phyloP scores from a whole-genome alignment of 2,888 invertebrate species.

The Acanthococcus lagerstroemiae region DNA sequence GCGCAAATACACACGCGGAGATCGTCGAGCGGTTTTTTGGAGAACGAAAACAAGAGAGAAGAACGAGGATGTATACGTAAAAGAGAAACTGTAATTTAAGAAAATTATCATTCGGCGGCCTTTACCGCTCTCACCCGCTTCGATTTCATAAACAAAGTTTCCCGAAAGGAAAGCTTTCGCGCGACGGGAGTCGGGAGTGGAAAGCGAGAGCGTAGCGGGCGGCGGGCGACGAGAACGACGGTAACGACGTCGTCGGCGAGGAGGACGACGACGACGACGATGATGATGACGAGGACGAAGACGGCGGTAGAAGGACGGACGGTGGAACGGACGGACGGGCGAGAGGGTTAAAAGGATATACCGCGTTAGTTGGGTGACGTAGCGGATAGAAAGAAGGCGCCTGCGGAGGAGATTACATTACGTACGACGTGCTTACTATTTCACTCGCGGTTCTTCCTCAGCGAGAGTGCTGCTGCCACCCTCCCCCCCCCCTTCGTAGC shows the following conservation, averaged over 20 bases:
- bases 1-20: no score
- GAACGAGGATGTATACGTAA: no score
- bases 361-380: not conserved
- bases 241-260: not conserved
- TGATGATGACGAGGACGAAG: not conserved
- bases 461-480: no score
- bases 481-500: no score
- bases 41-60: no score
- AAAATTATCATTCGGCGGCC: not conserved
- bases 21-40: no score
- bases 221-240: not conserved
- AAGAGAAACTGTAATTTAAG: not conserved
- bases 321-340: no score
- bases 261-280: not conserved
- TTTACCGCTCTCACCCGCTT: no score
- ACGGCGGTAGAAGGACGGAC: not conserved
- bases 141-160: not conserved
- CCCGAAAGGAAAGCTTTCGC: no score
- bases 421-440: not conserved
- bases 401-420: slow-evolving; percentile 14
- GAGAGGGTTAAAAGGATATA: not conserved
- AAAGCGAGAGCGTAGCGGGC: no score
- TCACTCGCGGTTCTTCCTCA: no score
- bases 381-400: slow-evolving; percentile 1
- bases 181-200: no score